Conservation (phyloP, 2,888 invertebrate species). For the Lasioglossum marginatum region DNA sequence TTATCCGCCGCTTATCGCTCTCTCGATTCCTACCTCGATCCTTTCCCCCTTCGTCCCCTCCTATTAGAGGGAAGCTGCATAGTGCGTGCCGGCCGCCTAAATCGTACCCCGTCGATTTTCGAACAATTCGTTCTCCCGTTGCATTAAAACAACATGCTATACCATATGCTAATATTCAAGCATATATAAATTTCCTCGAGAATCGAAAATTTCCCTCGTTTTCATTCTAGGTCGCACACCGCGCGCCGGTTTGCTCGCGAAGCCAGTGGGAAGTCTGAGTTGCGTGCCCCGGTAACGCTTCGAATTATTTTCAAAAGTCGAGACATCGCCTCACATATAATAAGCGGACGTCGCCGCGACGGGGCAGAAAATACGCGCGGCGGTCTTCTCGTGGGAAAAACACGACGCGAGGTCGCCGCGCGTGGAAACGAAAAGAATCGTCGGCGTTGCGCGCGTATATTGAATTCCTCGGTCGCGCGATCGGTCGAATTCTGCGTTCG, state of each 20-base stretch:
- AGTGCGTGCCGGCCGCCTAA: no score
- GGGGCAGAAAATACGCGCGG: constrained; percentile 54
- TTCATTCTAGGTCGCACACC: background rate
- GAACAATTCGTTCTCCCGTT: background rate
- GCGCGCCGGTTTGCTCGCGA: background rate
- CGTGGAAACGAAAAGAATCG: background rate
- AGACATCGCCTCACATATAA: constrained; percentile 70
- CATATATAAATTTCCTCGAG: background rate
- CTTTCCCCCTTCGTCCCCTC: background rate
- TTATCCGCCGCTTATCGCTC: background rate
- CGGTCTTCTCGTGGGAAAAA: constrained; percentile 71
- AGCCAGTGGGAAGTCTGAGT: background rate
- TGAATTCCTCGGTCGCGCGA: background rate
- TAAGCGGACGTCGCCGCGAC: constrained; percentile 76
- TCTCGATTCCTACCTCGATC: background rate
- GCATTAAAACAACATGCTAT: background rate
- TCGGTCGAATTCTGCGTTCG: constrained; percentile 3
- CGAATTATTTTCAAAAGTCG: constrained; percentile 74
- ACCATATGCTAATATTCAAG: background rate
- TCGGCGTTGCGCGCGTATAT: background rate
- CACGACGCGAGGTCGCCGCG: constrained; percentile 8
- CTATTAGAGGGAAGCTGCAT: background rate
- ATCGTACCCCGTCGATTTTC: background rate
- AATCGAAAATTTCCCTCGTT: background rate
- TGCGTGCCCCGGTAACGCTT: constrained; percentile 64